These are phyloP conservation scores for Morphnarchus princeps DNA, from an alignment of 2,113 vertebrate species.

Conservation along the genomic window DNA sequence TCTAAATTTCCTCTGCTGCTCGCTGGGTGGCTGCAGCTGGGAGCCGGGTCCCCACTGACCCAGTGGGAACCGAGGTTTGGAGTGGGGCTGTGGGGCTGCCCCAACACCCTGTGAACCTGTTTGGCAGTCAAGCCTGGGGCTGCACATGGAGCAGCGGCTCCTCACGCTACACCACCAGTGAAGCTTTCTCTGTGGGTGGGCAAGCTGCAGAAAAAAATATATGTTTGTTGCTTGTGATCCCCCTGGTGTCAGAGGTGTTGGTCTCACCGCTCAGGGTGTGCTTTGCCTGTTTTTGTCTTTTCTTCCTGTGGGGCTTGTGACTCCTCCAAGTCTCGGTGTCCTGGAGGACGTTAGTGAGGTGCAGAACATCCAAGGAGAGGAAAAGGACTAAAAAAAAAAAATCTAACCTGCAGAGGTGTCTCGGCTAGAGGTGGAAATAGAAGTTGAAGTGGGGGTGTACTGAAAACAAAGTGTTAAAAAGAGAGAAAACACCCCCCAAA, in stretches of 20 bases:
- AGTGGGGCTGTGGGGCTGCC: neutral
- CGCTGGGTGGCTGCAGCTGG: rapidly evolving
- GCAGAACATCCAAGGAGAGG: neutral
- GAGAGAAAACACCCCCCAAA: neutral
- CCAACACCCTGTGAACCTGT: rapidly evolving
- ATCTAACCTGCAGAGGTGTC: too few relatives aligned
- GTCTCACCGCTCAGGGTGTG: neutral
- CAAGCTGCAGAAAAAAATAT: neutral
- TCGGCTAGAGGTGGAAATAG: neutral
- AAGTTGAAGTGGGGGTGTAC: too few relatives aligned
- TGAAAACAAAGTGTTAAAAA: neutral
- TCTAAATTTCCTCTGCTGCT: too few relatives aligned
- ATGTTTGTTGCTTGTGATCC: neutral
- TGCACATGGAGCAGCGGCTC: neutral
- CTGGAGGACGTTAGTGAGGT: neutral
- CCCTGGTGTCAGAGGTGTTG: rapidly evolving
- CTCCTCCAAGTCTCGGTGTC: too few relatives aligned
- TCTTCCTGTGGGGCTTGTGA: neutral
- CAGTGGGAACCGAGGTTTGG: rapidly evolving
- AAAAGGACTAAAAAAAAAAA: neutral
- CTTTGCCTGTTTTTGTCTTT: neutral
- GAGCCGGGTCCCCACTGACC: rapidly evolving
- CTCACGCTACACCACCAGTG: rapidly evolving
- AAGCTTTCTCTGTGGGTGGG: too few relatives aligned
- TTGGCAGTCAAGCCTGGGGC: neutral